Percentiles rank a stretch among this genome's conserved stretches.
phyloP scores from a whole-genome alignment of 2,797 vertebrate species.

The Pelodytes ibericus region DNA sequence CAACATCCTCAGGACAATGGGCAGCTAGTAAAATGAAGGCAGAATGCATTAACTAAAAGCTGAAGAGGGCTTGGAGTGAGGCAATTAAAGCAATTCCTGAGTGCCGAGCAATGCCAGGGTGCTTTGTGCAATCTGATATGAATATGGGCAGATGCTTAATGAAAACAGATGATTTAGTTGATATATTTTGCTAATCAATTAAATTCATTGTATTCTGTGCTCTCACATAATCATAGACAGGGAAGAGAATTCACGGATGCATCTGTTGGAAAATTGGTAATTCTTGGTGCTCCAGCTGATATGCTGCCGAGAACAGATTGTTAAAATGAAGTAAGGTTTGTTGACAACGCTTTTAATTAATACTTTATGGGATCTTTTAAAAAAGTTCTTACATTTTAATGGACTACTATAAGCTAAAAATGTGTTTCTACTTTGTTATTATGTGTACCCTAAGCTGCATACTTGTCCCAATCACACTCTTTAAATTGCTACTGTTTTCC shows the following conservation, averaged over 20 bases:
- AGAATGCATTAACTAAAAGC: conserved; percentile 57
- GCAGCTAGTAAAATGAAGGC: conserved; percentile 64
- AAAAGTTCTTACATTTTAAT: too few relatives aligned
- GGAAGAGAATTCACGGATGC: conserved; percentile 25
- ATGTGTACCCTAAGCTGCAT: too few relatives aligned
- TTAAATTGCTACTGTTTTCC: too few relatives aligned
- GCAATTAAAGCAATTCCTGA: conserved; percentile 39
- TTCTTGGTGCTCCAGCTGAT: conserved; percentile 38
- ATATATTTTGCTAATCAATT: conserved; percentile 57
- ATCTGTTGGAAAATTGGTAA: conserved; percentile 44
- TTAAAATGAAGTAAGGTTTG: conserved; percentile 17
- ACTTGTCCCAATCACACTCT: too few relatives aligned
- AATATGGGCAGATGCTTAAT: conserved; percentile 56
- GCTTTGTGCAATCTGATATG: conserved; percentile 39
- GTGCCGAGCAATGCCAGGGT: neutral
- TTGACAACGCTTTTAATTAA: conserved; percentile 46
- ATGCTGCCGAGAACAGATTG: conserved; percentile 24
- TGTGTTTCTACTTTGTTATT: too few relatives aligned
- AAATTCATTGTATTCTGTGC: conserved; percentile 8
- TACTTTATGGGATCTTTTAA: conserved; percentile 34
- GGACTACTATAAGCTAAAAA: too few relatives aligned
- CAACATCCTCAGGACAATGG: conserved; percentile 63
- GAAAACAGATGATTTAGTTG: conserved; percentile 63
- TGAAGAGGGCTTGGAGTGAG: conserved; percentile 29
- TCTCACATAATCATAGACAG: neutral